These are phyloP conservation scores for Phocoena sinus DNA, from an alignment of 2,113 vertebrate genomes.

Conservation along the genomic window DNA sequence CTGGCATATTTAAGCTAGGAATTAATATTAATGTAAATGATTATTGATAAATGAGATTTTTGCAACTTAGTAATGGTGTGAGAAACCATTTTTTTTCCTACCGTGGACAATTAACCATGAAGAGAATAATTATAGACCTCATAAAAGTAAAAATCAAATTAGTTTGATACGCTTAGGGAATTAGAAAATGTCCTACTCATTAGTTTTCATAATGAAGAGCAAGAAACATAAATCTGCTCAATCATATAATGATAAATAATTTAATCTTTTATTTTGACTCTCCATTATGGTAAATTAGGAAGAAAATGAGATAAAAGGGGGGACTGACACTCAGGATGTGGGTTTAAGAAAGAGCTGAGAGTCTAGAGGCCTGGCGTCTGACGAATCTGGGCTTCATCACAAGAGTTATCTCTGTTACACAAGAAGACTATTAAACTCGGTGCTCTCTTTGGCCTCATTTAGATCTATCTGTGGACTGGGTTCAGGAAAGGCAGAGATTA, in stretches of 20 bases:
- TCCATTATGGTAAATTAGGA: not conserved
- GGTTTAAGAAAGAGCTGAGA: too few species aligned
- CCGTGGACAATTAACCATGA: slow-evolving; percentile 13
- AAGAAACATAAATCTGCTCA: not conserved
- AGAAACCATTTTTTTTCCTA: not conserved
- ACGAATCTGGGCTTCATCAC: rapidly evolving
- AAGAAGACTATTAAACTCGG: rapidly evolving
- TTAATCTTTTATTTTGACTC: not conserved
- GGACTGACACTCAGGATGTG: rapidly evolving
- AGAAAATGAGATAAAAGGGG: not conserved
- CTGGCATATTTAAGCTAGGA: not conserved
- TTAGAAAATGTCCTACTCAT: not conserved
- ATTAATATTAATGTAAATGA: slow-evolving; percentile 17
- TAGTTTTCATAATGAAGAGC: slow-evolving; percentile 27
- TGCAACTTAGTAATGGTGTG: not conserved
- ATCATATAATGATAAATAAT: not conserved
- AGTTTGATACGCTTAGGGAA: slow-evolving; percentile 17
- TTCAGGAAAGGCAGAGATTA: not conserved
- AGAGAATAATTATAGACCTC: not conserved
- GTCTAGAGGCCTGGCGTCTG: rapidly evolving
- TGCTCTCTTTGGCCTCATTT: not conserved
- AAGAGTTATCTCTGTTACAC: not conserved
- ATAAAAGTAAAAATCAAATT: slow-evolving; percentile 43
- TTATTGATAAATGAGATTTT: slow-evolving; percentile 18
- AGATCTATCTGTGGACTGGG: too few species aligned